phyloP scores from a whole-genome alignment of 1,140 invertebrate genomes.

The Dendroctonus ponderosae region DNA sequence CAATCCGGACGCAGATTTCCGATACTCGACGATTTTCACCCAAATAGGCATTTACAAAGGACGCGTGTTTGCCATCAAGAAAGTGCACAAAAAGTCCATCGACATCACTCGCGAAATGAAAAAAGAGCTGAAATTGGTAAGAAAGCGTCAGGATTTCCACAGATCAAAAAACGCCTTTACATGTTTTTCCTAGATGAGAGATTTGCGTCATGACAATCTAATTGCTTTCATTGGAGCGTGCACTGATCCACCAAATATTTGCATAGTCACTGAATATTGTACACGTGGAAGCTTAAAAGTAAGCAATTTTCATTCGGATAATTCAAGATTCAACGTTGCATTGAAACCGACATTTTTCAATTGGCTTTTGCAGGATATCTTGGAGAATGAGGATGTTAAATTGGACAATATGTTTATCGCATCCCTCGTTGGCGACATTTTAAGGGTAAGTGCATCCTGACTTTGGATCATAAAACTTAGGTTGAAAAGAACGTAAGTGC shows the following conservation, averaged over 20 bases:
- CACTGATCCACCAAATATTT: conserved; percentile 84
- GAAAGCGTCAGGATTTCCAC: conserved; percentile 23
- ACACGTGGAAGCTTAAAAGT: conserved; percentile 85
- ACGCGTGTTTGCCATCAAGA: conserved; percentile 82
- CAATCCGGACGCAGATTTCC: conserved; percentile 80
- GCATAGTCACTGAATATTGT: conserved; percentile 89
- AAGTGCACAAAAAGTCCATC: conserved; percentile 78
- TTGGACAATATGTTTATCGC: conserved; percentile 91
- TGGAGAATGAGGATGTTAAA: conserved; percentile 87
- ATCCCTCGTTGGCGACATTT: conserved; percentile 82
- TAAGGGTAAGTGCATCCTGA: conserved; percentile 63
- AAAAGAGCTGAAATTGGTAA: conserved; percentile 90
- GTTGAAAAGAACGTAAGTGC: conserved; percentile 8
- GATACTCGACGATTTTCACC: conserved; percentile 84
- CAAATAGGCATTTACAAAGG: conserved; percentile 88
- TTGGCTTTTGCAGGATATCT: conserved; percentile 70
- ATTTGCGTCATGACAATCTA: conserved; percentile 86
- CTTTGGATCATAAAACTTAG: conserved; percentile 3
- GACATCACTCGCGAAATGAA: conserved; percentile 91
- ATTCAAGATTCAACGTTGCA: background rate
- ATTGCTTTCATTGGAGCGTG: conserved; percentile 94
- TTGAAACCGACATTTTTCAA: background rate
- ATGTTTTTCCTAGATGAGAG: conserved; percentile 69
- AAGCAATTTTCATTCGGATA: conserved; percentile 14
- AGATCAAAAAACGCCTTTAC: background rate